Conservation (phyloP, 2,113 vertebrate species). For the Tragelaphus buxtoni region DNA sequence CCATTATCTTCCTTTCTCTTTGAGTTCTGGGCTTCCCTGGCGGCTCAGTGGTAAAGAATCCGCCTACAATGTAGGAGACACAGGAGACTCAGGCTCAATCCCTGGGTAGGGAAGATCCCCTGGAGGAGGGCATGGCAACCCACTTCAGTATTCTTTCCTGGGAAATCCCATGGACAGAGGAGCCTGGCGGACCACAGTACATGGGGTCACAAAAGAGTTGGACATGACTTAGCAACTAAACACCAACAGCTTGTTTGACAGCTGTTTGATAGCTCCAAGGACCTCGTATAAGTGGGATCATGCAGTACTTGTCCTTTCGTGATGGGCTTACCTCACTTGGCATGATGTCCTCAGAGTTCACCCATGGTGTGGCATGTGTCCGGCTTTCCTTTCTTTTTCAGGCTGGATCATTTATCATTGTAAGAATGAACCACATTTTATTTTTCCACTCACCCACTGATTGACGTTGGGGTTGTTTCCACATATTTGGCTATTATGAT, state of each 20-base stretch:
- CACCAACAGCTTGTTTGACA: no score
- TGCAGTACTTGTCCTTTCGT: neutral
- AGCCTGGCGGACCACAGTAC: neutral
- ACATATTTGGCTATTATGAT: neutral
- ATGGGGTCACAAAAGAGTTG: no score
- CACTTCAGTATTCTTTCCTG: neutral
- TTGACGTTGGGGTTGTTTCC: neutral
- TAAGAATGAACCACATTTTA: no score
- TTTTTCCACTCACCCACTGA: no score
- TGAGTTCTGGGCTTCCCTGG: neutral
- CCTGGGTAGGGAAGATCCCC: neutral
- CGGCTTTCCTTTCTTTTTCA: neutral
- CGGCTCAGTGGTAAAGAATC: neutral
- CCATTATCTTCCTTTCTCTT: fast-evolving
- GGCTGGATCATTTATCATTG: neutral
- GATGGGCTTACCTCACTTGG: no score
- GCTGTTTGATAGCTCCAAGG: neutral
- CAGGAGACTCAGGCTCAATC: neutral
- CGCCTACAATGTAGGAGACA: neutral
- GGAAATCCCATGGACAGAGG: neutral
- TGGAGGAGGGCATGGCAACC: neutral
- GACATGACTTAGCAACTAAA: no score
- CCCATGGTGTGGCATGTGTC: neutral
- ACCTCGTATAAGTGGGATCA: fast-evolving
- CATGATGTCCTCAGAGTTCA: neutral